Conservation (phyloP, 2,113 vertebrate species). For the Cathartes aura region DNA sequence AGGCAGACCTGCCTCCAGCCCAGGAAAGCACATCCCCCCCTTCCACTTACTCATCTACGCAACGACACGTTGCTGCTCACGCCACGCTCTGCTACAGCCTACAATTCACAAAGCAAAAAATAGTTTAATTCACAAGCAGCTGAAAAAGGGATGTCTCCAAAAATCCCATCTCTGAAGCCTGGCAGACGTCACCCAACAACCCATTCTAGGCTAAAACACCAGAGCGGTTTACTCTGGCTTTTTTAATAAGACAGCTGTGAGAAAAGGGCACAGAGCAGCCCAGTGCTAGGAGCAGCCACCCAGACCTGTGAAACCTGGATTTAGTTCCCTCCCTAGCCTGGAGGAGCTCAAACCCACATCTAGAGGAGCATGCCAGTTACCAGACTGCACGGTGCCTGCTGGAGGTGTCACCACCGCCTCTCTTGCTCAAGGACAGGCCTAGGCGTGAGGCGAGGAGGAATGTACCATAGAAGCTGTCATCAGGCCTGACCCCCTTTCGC, state of each 20-base stretch:
- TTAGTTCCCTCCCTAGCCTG: neutral
- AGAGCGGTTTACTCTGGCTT: rapidly evolving
- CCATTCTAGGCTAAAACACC: neutral
- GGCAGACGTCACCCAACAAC: rapidly evolving
- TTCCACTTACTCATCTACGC: neutral
- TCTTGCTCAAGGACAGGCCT: neutral
- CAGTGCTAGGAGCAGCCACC: neutral
- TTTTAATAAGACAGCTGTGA: neutral
- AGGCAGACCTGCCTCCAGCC: neutral
- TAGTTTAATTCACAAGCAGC: neutral
- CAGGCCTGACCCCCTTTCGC: rapidly evolving
- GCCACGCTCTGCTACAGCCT: neutral
- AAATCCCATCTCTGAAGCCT: neutral
- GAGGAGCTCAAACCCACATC: neutral
- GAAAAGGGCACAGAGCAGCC: neutral
- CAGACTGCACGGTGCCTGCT: neutral
- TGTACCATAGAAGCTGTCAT: rapidly evolving
- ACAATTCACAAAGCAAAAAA: neutral
- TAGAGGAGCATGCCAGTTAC: rapidly evolving
- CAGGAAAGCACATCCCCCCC: neutral
- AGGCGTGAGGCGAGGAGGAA: neutral
- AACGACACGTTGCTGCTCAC: neutral
- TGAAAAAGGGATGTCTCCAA: neutral
- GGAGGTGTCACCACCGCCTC: neutral
- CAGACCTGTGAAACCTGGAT: neutral